Percentiles rank a stretch among this genome's conserved stretches.
Evolutionary conservation across 2,888 invertebrate genomes (phyloP).

Genomic region (Teleogryllus oceanicus): DNA sequence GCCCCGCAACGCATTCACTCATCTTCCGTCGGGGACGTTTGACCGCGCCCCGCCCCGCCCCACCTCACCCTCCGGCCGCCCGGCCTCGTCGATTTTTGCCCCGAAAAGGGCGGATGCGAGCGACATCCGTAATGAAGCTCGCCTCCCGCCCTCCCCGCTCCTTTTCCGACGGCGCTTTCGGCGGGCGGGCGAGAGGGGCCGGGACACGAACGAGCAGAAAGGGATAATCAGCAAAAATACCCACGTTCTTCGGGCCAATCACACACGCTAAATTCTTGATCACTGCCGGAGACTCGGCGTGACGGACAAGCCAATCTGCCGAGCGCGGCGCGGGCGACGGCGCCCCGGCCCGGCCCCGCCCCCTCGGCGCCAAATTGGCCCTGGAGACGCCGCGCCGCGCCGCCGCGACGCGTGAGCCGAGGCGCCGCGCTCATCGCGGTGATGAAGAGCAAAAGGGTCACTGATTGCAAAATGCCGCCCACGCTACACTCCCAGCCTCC

Average conservation of each 20-base stretch:
- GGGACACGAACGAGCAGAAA: not conserved
- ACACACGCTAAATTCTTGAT: not conserved
- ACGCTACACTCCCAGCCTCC: not conserved
- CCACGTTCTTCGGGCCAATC: slow-evolving; percentile 3
- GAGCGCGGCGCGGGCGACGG: not conserved
- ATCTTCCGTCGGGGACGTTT: not conserved
- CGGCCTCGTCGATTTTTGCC: not conserved
- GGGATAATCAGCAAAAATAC: not conserved
- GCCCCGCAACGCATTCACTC: not conserved
- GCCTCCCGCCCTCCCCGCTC: not conserved
- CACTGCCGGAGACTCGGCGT: not conserved
- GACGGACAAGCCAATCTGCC: slow-evolving; percentile 7
- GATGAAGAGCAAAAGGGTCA: no score
- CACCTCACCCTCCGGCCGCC: not conserved
- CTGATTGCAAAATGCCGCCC: not conserved
- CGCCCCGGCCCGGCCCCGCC: not conserved
- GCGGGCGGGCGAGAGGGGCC: not conserved
- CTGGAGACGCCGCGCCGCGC: no score
- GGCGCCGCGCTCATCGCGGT: no score
- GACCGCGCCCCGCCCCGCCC: no score
- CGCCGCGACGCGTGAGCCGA: no score
- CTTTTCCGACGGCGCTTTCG: not conserved
- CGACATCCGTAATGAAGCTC: slow-evolving; percentile 5
- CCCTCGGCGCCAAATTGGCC: no score
- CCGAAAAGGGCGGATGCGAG: not conserved